Evolutionary conservation across 1,140 invertebrate genomes (phyloP), one percentile per base, ranked within the genome.

Genomic region (Diorhabda carinulata): DNA sequence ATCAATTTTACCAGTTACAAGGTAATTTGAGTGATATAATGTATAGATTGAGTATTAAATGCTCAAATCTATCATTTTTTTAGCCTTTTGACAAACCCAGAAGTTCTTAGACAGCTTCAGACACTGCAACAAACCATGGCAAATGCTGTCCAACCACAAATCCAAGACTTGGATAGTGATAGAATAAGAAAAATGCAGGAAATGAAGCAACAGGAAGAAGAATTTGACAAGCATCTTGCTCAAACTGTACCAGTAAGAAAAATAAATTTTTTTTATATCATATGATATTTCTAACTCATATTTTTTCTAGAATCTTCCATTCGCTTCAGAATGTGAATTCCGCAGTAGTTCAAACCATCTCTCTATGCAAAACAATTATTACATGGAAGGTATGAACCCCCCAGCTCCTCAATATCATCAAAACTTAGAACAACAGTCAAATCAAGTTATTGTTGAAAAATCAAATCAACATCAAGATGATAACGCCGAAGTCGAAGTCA

Each of bases 201-300:
- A 79, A 87, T 91, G 85, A 90, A 89, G 69, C 87, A 90, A 73
- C 89, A 90, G 70, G 91, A 92, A 74, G 89, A 91, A 61, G 90
- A 92, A 75, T 91, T 93, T 80, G 90, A 93, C 77, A 90, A 91
- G 77, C 90, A 92, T 80, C 82, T 91, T 59, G 90, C 90, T 70
- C 87, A 89, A 80, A 89, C 88, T 62, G 85, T 89, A 69, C 86
- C 87, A 70, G 87, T 88, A 78, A 84, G 82, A 60, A 60, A 60
- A 60, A n/a, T 2, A 60, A 60, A 5, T 60, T 9, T 52, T 52
- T 6, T 52, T 52, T 52, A n/a, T 52, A 52, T 52, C n/a, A n/a
- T 52, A 52, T 52, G 3, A 2, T 8, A 52, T 61, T 40, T 61
- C 5, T 40, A 61, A 66, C 45, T 61, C 64, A 43, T 45, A 66